These are phyloP conservation scores for Asarcornis scutulata DNA, from an alignment of 2,113 vertebrate species.

Conservation along the genomic window DNA sequence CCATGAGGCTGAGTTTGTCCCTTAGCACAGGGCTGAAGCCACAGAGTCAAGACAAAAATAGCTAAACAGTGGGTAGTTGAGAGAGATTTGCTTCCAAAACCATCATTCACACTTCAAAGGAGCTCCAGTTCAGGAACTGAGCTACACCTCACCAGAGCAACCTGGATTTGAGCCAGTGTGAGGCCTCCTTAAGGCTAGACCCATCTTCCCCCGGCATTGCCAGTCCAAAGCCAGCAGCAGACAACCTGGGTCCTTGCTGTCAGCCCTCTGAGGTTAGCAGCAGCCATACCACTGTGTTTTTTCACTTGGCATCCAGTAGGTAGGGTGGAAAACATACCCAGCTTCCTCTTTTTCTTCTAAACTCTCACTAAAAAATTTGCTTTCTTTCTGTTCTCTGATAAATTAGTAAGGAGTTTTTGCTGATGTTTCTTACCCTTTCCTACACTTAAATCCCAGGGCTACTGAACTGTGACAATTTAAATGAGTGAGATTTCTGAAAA, in stretches of 20 bases:
- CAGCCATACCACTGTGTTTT: not conserved
- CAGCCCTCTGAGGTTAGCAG: not conserved
- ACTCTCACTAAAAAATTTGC: not conserved
- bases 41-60: not conserved
- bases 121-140: no score
- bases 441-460: slow-evolving; percentile 63
- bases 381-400: slow-evolving; percentile 36
- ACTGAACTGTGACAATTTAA: slow-evolving; percentile 73
- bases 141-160: not conserved
- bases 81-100: not conserved
- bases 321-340: not conserved
- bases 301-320: not conserved
- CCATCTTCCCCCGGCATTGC: not conserved
- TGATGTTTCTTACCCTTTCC: slow-evolving; percentile 56
- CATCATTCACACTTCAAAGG: no score
- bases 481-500: slow-evolving; percentile 75
- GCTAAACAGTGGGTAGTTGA: not conserved
- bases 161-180: not conserved
- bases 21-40: not conserved
- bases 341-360: not conserved
- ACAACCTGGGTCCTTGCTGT: not conserved
- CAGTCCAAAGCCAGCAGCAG: not conserved
- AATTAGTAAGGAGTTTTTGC: slow-evolving; percentile 65
- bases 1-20: not conserved
- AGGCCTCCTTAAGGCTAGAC: not conserved